A percentile compares a stretch with the other conserved stretches of the same genome.
Conservation (phyloP, 2,888 invertebrate species). For the Peribatodes rhomboidaria region DNA sequence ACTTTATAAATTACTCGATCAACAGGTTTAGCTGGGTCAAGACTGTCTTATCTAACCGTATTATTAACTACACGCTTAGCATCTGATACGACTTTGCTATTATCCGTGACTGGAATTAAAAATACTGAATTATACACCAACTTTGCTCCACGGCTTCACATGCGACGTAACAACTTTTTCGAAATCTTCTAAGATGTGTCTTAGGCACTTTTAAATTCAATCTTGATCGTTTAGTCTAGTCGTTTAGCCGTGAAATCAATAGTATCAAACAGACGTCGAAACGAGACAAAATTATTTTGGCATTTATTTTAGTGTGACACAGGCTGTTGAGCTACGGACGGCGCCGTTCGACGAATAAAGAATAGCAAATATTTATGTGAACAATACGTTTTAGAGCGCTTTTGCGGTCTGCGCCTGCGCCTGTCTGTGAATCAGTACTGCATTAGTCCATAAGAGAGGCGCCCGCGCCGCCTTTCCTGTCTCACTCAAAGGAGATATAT, state of each 20-base stretch:
- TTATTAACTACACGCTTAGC: slow-evolving; percentile 32
- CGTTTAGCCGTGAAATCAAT: not conserved
- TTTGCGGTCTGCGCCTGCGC: slow-evolving; percentile 71
- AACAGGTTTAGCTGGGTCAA: slow-evolving; percentile 44
- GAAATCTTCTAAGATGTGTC: not conserved
- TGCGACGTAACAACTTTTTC: too few relatives aligned
- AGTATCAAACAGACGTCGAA: not conserved
- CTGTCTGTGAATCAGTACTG: slow-evolving; percentile 80
- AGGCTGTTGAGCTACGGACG: not conserved
- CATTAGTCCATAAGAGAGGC: slow-evolving; percentile 81
- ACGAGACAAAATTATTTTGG: not conserved
- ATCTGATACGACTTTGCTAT: slow-evolving; percentile 33
- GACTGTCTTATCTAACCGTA: slow-evolving; percentile 42
- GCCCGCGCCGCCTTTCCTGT: slow-evolving; percentile 77
- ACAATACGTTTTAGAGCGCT: slow-evolving; percentile 71
- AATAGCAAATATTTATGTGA: slow-evolving; percentile 74
- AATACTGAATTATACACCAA: not conserved
- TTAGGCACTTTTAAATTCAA: not conserved
- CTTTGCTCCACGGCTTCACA: not conserved
- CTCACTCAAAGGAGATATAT: slow-evolving; percentile 70
- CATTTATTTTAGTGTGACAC: not conserved
- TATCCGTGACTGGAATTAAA: slow-evolving; percentile 26
- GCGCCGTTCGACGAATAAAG: slow-evolving; percentile 44
- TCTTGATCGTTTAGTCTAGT: not conserved
- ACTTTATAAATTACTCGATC: slow-evolving; percentile 27